These are phyloP conservation scores for Dynastes hyllus DNA, from an alignment of 2,888 invertebrate species.

Conservation along the genomic window DNA sequence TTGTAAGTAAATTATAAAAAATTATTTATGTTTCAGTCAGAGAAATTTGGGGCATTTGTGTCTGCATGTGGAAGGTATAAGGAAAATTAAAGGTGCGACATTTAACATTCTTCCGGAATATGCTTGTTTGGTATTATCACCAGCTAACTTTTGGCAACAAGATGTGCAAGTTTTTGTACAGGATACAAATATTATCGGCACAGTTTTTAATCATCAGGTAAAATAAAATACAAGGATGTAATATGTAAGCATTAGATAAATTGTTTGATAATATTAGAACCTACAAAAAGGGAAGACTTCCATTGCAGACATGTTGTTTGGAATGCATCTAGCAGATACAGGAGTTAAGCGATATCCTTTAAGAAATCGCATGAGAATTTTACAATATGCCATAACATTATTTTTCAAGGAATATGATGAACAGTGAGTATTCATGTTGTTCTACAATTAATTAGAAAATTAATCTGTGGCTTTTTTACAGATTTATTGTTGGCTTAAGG, in stretches of 20 bases:
- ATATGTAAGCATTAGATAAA: too few relatives aligned
- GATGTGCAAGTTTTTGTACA: slow-evolving; percentile 85
- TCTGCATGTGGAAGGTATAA: slow-evolving; percentile 88
- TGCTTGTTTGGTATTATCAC: slow-evolving; percentile 92
- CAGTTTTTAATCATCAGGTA: slow-evolving; percentile 90
- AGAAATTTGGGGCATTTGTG: slow-evolving; percentile 87
- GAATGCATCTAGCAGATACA: slow-evolving; percentile 91
- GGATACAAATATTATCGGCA: slow-evolving; percentile 86
- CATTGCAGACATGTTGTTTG: slow-evolving; percentile 92
- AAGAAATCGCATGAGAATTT: slow-evolving; percentile 86
- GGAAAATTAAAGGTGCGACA: slow-evolving; percentile 75
- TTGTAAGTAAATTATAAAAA: slow-evolving; percentile 4
- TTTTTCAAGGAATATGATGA: slow-evolving; percentile 87
- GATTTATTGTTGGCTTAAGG: slow-evolving; percentile 84
- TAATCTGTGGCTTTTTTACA: slow-evolving; percentile 69
- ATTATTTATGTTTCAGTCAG: slow-evolving; percentile 71
- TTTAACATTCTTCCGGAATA: slow-evolving; percentile 87
- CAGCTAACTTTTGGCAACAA: slow-evolving; percentile 95
- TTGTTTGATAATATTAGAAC: slow-evolving; percentile 73
- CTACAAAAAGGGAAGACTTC: slow-evolving; percentile 89
- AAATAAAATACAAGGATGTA: slow-evolving; percentile 45
- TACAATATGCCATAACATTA: slow-evolving; percentile 93
- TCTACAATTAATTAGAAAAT: slow-evolving; percentile 27
- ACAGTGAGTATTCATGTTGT: slow-evolving; percentile 74
- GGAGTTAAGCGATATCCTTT: slow-evolving; percentile 93